Percentiles rank a stretch among this genome's conserved stretches.
phyloP scores from a whole-genome alignment of 1,140 invertebrate species.

The Drusus annulatus region DNA sequence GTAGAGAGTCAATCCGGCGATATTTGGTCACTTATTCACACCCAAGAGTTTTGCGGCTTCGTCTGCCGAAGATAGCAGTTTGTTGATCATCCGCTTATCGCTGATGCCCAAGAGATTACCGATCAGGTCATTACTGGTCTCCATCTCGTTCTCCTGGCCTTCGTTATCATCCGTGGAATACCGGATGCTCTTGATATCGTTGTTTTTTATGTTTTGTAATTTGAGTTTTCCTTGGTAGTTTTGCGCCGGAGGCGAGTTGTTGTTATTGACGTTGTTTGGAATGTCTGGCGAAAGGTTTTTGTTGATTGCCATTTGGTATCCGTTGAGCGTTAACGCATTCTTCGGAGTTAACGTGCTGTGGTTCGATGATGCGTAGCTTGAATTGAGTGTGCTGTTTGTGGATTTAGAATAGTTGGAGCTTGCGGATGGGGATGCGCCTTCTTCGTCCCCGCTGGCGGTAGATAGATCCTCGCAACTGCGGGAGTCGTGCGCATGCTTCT shows the following conservation, averaged over 20 bases:
- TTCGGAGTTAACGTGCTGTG: slow-evolving; percentile 57
- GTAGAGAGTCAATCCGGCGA: slow-evolving; percentile 32
- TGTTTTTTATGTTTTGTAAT: slow-evolving; percentile 55
- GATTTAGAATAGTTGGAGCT: slow-evolving; percentile 63
- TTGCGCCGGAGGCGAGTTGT: slow-evolving; percentile 67
- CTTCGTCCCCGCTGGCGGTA: slow-evolving; percentile 71
- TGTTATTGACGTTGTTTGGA: slow-evolving; percentile 71
- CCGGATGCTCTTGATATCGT: slow-evolving; percentile 61
- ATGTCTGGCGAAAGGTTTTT: slow-evolving; percentile 61
- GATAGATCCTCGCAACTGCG: slow-evolving; percentile 65
- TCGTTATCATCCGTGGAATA: slow-evolving; percentile 68
- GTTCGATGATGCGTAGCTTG: slow-evolving; percentile 5
- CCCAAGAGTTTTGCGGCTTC: slow-evolving; percentile 91
- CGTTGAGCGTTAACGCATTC: slow-evolving; percentile 61
- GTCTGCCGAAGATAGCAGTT: slow-evolving; percentile 87
- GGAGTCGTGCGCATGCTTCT: slow-evolving; percentile 83
- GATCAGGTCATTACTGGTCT: slow-evolving; percentile 83
- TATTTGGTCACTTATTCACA: slow-evolving; percentile 78
- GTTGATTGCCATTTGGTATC: slow-evolving; percentile 59
- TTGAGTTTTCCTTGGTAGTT: slow-evolving; percentile 72
- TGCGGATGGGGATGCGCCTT: slow-evolving; percentile 38
- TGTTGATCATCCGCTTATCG: slow-evolving; percentile 89
- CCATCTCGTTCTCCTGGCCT: slow-evolving; percentile 68
- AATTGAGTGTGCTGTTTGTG: slow-evolving; percentile 53
- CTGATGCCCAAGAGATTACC: slow-evolving; percentile 91